Evolutionary conservation across 2,888 invertebrate genomes (phyloP), one percentile per base, ranked within the genome.

Genomic region (Sarcophaga caerulescens): DNA sequence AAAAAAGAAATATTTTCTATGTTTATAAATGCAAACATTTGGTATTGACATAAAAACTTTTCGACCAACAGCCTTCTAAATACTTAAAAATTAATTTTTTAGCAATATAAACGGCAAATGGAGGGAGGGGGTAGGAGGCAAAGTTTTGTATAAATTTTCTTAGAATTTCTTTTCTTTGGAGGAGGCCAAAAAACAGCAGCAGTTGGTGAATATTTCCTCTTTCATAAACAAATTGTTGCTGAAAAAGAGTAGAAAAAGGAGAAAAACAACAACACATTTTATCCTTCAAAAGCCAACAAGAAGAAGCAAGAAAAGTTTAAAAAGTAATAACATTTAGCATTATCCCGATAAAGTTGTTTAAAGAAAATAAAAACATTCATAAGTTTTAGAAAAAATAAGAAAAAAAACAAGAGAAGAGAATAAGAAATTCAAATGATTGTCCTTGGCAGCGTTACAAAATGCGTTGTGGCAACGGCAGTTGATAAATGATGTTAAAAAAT

Each of bases 41-140:
- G 78, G 14, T 78, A 74, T 83, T 79, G 78, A 75, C 78, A 84
- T 69, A 75, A 84, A 78, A 84, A 74, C 63, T 77, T 84, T 73
- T 74, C n/a, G 68, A 17, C 52, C 78, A 69, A 57, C 78, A 74
- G 35, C 35, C 62, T 60, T 78, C 63, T 45, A 63, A 78, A 45
- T 59, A 69, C 25, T 84, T 74, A 63, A 79, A 79, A 79, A 74
- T 74, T 71, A 77, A 74, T 82, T 77, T 78, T 69, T 73, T 65
- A 71, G 57, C 65, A 44, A 66, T 65, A 65, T 52, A 75, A 65
- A 66, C 23, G 52, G 65, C 70, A 82, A 76, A 70, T 70, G 75
- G 52, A 62, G 68, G 14, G 21, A 0, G 6, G 25, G 25, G 6
- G 25, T 25, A 35, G 35, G 0, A 35, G 35, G 6, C 6, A 35